Evolutionary conservation across 2,888 invertebrate species (phyloP).

Genomic region (Ferdinandea cuprea): DNA sequence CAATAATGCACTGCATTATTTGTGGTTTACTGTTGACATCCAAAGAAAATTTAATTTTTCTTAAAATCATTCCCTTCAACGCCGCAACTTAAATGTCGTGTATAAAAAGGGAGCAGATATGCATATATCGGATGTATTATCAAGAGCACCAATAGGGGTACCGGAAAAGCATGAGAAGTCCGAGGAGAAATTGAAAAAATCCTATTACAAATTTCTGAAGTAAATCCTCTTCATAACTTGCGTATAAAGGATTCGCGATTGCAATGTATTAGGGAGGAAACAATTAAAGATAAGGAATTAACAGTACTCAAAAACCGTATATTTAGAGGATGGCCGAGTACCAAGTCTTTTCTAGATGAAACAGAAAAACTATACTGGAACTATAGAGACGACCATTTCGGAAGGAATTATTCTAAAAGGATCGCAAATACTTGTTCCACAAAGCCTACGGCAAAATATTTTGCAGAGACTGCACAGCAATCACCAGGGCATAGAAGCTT

Average conservation of each 20-base stretch:
- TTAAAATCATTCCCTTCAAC: conserved; percentile 15
- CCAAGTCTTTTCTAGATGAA: not conserved
- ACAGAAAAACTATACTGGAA: not conserved
- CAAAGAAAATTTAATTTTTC: conserved; percentile 23
- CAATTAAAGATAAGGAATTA: conserved; percentile 3
- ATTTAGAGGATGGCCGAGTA: conserved; percentile 21
- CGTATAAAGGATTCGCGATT: conserved; percentile 13
- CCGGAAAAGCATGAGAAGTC: not conserved
- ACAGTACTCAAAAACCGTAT: not conserved
- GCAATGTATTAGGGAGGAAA: conserved; percentile 13
- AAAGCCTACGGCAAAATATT: conserved; percentile 12
- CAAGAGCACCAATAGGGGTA: not conserved
- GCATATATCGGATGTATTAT: too few relatives aligned
- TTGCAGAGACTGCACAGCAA: conserved; percentile 15
- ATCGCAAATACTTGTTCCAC: conserved; percentile 9
- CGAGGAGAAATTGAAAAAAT: conserved; percentile 10
- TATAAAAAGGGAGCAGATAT: too few relatives aligned
- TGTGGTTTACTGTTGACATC: conserved; percentile 5
- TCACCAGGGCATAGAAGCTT: conserved; percentile 31
- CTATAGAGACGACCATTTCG: conserved; percentile 24
- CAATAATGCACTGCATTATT: conserved; percentile 14
- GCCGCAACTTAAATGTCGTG: too few relatives aligned
- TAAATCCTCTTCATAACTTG: conserved; percentile 8
- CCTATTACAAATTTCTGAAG: conserved; percentile 17
- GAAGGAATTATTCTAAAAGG: conserved; percentile 14